phyloP scores from a whole-genome alignment of 2,113 vertebrate genomes.

The Bubo blakistoni region DNA sequence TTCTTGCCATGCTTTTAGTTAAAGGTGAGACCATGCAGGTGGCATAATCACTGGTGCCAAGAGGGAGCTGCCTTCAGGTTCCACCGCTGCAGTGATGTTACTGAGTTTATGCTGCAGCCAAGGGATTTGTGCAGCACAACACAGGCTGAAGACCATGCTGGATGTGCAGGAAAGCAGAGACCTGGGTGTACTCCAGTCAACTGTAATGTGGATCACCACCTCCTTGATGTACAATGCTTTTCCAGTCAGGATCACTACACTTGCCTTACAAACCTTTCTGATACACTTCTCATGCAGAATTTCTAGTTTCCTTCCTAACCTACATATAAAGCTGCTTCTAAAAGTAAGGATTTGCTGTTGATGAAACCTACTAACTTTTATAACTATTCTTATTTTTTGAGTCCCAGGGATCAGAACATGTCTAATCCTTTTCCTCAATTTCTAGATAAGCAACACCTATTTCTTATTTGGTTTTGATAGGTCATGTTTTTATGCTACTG shows the following conservation, averaged over 20 bases:
- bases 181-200: accelerated
- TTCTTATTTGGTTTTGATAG: not conserved
- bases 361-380: not conserved
- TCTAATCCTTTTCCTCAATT: not conserved
- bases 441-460: not conserved
- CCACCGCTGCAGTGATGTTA: not conserved
- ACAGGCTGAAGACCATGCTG: not conserved
- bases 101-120: too few species aligned
- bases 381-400: not conserved
- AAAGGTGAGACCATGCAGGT: accelerated
- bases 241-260: not conserved
- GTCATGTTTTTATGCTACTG: not conserved
- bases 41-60: not conserved
- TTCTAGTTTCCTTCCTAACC: not conserved
- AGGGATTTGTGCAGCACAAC: not conserved
- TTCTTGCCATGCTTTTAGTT: not conserved
- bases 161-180: not conserved
- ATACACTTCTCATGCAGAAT: not conserved
- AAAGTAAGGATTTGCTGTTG: not conserved
- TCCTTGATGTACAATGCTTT: not conserved
- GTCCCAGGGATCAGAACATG: not conserved
- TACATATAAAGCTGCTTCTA: not conserved
- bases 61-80: not conserved
- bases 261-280: not conserved
- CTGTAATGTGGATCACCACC: not conserved